A percentile compares a stretch with the other conserved stretches of the same genome.
These are phyloP conservation scores for Oxycera nigricornis DNA, from an alignment of 2,888 invertebrate genomes.

Conservation along the genomic window DNA sequence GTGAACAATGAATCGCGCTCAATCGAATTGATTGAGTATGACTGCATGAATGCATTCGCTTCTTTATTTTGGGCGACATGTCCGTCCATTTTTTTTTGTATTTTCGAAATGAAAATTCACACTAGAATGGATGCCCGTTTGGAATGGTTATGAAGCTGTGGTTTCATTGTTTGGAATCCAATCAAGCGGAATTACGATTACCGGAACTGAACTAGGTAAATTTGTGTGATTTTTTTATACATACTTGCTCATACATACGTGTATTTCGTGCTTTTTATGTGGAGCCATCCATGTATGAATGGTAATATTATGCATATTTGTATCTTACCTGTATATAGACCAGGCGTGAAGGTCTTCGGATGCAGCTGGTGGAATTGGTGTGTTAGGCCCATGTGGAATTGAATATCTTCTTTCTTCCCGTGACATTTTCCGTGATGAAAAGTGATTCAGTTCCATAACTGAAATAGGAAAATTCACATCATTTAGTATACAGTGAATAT, in stretches of 20 bases:
- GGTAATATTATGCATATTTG: not conserved
- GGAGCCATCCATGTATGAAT: not conserved
- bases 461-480: conserved; percentile 42
- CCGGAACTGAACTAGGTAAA: conserved; percentile 34
- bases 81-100: not conserved
- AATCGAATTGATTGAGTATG: conserved; percentile 34
- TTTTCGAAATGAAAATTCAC: conserved; percentile 18
- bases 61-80: not conserved
- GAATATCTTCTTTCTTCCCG: conserved; percentile 84
- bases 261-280: not conserved
- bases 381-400: conserved; percentile 81
- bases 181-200: conserved; percentile 39
- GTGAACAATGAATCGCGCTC: conserved; percentile 2
- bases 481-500: no score
- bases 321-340: conserved; percentile 87
- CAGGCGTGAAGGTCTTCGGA: conserved; percentile 94
- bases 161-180: conserved; percentile 26
- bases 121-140: conserved; percentile 16
- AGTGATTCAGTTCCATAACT: conserved; percentile 61
- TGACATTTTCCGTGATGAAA: conserved; percentile 60
- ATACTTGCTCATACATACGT: not conserved
- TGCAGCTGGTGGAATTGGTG: conserved; percentile 76
- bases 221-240: not conserved
- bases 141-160: not conserved
- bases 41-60: conserved; percentile 14